phyloP scores from a whole-genome alignment of 2,113 vertebrate species.

The Apteryx mantelli region DNA sequence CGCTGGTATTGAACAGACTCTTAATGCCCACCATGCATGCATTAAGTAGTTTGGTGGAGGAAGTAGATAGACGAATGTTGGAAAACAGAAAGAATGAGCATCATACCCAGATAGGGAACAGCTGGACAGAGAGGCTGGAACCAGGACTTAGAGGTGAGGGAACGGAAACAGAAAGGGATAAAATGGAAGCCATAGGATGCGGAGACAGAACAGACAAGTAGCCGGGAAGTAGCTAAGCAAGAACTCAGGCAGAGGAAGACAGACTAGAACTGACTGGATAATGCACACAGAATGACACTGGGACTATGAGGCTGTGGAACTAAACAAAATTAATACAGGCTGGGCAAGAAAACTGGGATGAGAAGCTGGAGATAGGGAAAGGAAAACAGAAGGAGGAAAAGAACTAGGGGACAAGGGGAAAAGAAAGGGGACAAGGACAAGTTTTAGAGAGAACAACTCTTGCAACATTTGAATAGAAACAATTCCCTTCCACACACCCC shows the following conservation, averaged over 20 bases:
- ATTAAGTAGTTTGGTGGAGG: not conserved
- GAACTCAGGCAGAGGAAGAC: not conserved
- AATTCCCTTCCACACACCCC: not conserved
- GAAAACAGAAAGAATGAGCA: too few relatives aligned
- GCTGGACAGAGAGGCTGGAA: not conserved
- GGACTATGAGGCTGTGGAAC: not conserved
- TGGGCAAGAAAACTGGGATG: not conserved
- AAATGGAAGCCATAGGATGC: not conserved
- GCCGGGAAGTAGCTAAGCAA: not conserved
- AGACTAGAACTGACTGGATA: not conserved
- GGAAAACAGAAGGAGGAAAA: not conserved
- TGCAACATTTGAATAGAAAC: not conserved
- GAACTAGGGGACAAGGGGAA: not conserved
- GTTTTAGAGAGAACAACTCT: not conserved
- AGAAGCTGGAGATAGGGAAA: not conserved
- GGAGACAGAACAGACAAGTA: not conserved
- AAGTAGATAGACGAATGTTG: not conserved
- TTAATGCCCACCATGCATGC: not conserved
- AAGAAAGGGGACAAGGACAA: not conserved
- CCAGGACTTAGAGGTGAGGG: not conserved
- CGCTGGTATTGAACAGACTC: not conserved
- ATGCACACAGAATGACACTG: rapidly evolving
- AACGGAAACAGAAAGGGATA: not conserved
- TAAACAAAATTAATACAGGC: not conserved
- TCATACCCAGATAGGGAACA: not conserved